Percentiles rank a stretch among this genome's conserved stretches.
Evolutionary conservation across 1,140 invertebrate species (phyloP).

Genomic region (Procambarus clarkii): DNA sequence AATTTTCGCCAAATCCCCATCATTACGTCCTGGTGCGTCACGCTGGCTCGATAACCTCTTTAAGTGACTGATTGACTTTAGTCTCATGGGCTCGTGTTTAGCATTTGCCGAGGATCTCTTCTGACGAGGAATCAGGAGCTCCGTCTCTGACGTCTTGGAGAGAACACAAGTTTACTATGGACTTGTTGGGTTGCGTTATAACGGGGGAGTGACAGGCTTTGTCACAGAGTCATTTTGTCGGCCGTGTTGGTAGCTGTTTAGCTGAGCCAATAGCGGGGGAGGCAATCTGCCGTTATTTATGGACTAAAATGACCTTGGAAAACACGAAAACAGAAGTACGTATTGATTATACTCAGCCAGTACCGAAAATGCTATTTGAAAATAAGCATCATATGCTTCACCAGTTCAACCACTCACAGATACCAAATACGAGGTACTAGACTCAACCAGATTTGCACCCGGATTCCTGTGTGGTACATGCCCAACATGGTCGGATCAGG

Average conservation of each 20-base stretch:
- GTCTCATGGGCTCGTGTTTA: background rate
- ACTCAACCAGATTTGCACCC: too few relatives aligned
- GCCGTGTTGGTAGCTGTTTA: conserved; percentile 21
- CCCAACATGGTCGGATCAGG: too few relatives aligned
- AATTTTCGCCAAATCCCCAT: background rate
- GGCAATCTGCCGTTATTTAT: conserved; percentile 34
- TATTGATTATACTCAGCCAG: conserved; percentile 12
- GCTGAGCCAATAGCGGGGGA: conserved; percentile 8
- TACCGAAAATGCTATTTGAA: background rate
- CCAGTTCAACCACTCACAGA: background rate
- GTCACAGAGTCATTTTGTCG: conserved; percentile 26
- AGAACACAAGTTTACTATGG: background rate
- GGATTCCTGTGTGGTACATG: too few relatives aligned
- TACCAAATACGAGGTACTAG: too few relatives aligned
- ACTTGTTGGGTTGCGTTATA: background rate
- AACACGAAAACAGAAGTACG: conserved; percentile 41
- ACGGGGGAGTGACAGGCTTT: conserved; percentile 14
- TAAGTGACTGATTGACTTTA: background rate
- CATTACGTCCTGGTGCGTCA: background rate
- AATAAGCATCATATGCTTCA: background rate
- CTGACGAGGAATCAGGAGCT: background rate
- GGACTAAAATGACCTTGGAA: conserved; percentile 38
- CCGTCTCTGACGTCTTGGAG: background rate
- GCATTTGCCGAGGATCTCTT: background rate
- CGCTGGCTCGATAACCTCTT: background rate